Conservation (phyloP, 92 coral and sea anemone species). For the Paragorgia papillata region DNA sequence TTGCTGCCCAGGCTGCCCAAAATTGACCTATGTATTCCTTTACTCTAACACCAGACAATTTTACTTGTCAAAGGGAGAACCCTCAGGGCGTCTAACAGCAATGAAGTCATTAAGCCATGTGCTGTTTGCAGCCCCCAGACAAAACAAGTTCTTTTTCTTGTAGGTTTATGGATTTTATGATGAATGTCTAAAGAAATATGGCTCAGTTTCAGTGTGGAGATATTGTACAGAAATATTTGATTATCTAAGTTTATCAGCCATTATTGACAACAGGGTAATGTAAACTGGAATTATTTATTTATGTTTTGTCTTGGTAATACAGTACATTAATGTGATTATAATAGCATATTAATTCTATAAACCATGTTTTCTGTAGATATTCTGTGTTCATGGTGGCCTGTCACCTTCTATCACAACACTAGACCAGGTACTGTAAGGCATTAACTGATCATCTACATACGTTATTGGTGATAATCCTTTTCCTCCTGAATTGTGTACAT, state of each 20-base stretch:
- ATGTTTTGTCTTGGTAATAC: not conserved
- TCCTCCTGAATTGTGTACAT: too few species aligned
- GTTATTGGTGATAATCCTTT: not conserved
- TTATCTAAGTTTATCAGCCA: conserved; percentile 95
- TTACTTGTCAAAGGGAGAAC: too few species aligned
- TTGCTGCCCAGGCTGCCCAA: too few species aligned
- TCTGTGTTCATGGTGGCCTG: conserved; percentile 99
- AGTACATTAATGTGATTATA: not conserved
- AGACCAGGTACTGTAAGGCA: conserved; percentile 93
- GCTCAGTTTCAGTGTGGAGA: conserved; percentile 99
- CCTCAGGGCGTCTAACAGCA: too few species aligned
- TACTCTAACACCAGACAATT: too few species aligned
- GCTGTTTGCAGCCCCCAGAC: too few species aligned
- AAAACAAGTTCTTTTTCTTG: conserved; percentile 1
- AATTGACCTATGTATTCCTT: too few species aligned
- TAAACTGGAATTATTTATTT: not conserved
- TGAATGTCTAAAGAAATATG: conserved; percentile 97
- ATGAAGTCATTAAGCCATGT: too few species aligned
- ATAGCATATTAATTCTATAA: too few species aligned
- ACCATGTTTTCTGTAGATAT: conserved; percentile 59
- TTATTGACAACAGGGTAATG: conserved; percentile 93
- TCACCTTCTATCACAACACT: conserved; percentile 97
- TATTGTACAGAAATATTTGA: conserved; percentile 99
- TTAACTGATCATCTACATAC: not conserved
- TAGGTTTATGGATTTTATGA: conserved; percentile 99